Conservation (phyloP, 2,113 vertebrate genomes). For the Euleptes europaea region DNA sequence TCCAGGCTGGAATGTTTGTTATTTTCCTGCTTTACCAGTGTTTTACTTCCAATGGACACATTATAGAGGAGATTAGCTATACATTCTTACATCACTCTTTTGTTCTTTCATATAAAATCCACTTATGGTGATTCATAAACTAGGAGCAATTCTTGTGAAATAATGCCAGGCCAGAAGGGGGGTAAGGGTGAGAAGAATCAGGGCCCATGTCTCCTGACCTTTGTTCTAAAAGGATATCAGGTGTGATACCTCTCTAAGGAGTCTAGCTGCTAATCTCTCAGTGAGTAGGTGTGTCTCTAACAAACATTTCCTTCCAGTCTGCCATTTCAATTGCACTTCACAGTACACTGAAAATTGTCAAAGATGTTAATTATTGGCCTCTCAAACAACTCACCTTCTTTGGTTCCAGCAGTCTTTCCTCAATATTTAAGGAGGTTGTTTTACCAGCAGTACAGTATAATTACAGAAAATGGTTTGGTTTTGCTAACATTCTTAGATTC, state of each 20-base stretch:
- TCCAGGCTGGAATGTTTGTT: constrained; percentile 20
- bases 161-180: constrained; percentile 42
- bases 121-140: background rate
- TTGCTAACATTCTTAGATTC: constrained; percentile 65
- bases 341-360: constrained; percentile 75
- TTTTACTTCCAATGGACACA: background rate
- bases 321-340: constrained; percentile 75
- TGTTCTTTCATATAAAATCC: constrained; percentile 29
- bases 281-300: constrained; percentile 70
- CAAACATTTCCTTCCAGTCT: constrained; percentile 74
- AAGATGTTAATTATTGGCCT: constrained; percentile 73
- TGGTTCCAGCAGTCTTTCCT: constrained; percentile 60
- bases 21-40: background rate
- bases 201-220: constrained; percentile 49
- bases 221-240: constrained; percentile 60
- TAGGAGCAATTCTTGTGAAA: background rate
- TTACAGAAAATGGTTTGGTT: constrained; percentile 71
- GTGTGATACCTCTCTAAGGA: constrained; percentile 67
- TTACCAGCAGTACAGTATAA: constrained; percentile 67
- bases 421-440: constrained; percentile 70
- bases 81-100: constrained; percentile 12
- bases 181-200: constrained; percentile 42
- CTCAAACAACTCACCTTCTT: constrained; percentile 73
- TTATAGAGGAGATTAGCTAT: constrained; percentile 7
- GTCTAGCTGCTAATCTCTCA: constrained; percentile 67